Conservation (phyloP, 2,888 invertebrate species). For the Catonia carolina region DNA sequence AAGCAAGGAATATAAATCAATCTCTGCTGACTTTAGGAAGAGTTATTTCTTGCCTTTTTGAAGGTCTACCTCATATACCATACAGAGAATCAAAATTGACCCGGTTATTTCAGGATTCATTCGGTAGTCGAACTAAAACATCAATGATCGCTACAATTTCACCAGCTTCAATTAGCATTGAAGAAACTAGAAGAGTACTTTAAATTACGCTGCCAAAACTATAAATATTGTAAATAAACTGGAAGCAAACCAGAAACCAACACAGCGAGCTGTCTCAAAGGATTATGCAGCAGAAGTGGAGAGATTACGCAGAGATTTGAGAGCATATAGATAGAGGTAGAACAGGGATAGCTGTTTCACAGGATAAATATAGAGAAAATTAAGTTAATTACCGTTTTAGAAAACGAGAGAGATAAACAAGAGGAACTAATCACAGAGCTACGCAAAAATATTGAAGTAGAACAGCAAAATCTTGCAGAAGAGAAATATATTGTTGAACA, state of each 20-base stretch:
- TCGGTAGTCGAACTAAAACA: constrained; percentile 95
- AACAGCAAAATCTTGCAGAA: too few relatives aligned
- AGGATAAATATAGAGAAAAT: too few relatives aligned
- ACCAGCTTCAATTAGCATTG: constrained; percentile 77
- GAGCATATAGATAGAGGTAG: too few relatives aligned
- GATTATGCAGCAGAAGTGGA: too few relatives aligned
- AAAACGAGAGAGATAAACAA: too few relatives aligned
- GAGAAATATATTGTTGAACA: too few relatives aligned
- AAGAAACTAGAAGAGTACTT: constrained; percentile 88
- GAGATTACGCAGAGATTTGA: too few relatives aligned
- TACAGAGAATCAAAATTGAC: constrained; percentile 97
- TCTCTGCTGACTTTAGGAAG: constrained; percentile 88
- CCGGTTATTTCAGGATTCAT: constrained; percentile 87
- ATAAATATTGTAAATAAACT: constrained; percentile 91
- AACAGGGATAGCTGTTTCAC: too few relatives aligned
- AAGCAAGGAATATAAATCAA: constrained; percentile 96
- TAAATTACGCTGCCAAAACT: constrained; percentile 93
- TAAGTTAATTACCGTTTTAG: too few relatives aligned
- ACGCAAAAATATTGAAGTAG: too few relatives aligned
- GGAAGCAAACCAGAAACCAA: constrained; percentile 85
- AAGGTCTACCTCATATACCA: constrained; percentile 86
- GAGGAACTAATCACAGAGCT: too few relatives aligned
- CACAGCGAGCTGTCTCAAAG: constrained; percentile 72
- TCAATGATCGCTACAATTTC: constrained; percentile 96
- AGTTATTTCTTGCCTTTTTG: constrained; percentile 91